Percentiles rank a stretch among this genome's conserved stretches.
Conservation (phyloP, 2,888 invertebrate species). For the Drosophila maculinotata region DNA sequence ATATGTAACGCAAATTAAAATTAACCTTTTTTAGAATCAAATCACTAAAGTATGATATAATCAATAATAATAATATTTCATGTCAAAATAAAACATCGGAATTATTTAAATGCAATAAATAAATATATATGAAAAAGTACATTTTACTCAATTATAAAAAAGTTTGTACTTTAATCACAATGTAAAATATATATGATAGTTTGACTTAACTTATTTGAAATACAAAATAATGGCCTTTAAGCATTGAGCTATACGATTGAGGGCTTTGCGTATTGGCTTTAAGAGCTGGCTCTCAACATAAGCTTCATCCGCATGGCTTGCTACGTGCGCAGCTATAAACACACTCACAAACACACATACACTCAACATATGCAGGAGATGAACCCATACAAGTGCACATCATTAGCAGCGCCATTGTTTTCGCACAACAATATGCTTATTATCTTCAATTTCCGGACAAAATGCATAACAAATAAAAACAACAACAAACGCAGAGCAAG, state of each 20-base stretch:
- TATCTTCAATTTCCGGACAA: slow-evolving; percentile 81
- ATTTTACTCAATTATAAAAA: too few species aligned
- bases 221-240: slow-evolving; percentile 5
- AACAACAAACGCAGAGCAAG: slow-evolving; percentile 44
- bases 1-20: too few species aligned
- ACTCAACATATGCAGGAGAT: slow-evolving; percentile 33
- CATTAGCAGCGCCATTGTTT: slow-evolving; percentile 81
- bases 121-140: too few species aligned
- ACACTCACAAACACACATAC: slow-evolving; percentile 3
- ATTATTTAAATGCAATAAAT: too few species aligned
- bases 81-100: too few species aligned
- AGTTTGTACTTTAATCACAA: too few species aligned
- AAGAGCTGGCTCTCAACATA: slow-evolving; percentile 34
- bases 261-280: slow-evolving; percentile 16
- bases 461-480: slow-evolving; percentile 80
- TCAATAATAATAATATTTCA: too few species aligned
- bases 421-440: slow-evolving; percentile 81
- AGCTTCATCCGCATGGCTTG: slow-evolving; percentile 30
- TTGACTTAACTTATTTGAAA: slow-evolving; percentile 2
- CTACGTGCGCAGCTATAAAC: slow-evolving; percentile 40
- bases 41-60: too few species aligned
- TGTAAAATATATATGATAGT: too few species aligned
- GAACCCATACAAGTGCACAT: slow-evolving; percentile 68
- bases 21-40: too few species aligned
- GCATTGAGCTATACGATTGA: slow-evolving; percentile 1